Evolutionary conservation across 2,113 vertebrate genomes (phyloP).

Genomic region (Thinocorus orbignyianus): DNA sequence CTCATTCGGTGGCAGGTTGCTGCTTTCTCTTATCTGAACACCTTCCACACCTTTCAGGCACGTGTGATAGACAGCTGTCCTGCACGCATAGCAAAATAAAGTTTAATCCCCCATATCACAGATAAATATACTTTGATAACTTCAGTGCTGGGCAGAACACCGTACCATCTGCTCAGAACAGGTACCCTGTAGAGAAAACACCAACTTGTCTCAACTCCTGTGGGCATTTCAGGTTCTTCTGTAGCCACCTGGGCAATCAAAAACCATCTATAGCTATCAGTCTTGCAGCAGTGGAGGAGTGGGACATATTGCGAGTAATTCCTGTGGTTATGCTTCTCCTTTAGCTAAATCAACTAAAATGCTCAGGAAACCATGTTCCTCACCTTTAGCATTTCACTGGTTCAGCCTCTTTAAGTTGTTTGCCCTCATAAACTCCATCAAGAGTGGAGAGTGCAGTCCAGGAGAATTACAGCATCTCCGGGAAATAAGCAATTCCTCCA

Average conservation of each 20-base stretch:
- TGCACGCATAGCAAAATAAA: not conserved
- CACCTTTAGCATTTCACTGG: not conserved
- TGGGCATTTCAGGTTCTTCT: not conserved
- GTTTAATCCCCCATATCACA: not conserved
- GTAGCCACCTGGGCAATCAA: not conserved
- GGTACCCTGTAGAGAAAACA: not conserved
- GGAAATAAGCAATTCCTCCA: not conserved
- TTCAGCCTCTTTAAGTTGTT: not conserved
- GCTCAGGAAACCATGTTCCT: not conserved
- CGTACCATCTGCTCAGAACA: not conserved
- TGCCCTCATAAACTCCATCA: not conserved
- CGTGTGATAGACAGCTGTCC: constrained; percentile 41
- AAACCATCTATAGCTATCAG: not conserved
- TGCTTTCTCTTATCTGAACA: not conserved
- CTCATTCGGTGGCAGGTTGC: not conserved
- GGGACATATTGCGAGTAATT: not conserved
- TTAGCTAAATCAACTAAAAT: not conserved
- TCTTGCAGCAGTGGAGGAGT: not conserved
- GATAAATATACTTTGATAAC: not conserved
- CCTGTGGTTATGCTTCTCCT: not conserved
- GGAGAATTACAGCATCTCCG: not conserved
- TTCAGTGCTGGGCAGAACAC: not conserved
- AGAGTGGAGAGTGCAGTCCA: not conserved
- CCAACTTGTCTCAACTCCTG: not conserved
- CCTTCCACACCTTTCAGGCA: constrained; percentile 10